Conservation (phyloP, 2,888 invertebrate genomes). For the Eretmocerus hayati region DNA sequence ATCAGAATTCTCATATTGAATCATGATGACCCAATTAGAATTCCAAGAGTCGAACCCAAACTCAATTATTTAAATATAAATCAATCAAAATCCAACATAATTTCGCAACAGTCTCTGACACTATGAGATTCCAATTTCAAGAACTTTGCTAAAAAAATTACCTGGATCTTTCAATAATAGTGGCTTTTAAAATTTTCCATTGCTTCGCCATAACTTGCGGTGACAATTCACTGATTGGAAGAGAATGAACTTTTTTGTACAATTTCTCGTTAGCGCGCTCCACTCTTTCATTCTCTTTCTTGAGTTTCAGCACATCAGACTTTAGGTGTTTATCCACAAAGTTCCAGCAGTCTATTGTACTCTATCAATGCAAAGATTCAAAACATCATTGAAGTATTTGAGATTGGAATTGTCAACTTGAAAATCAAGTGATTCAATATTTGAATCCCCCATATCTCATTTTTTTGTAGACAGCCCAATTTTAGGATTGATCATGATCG, state of each 20-base stretch:
- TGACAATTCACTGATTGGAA: slow-evolving; percentile 9
- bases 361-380: slow-evolving; percentile 24
- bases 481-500: neutral
- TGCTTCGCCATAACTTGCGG: slow-evolving; percentile 17
- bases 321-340: neutral
- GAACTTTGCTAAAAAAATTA: neutral
- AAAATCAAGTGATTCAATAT: too few relatives aligned
- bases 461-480: too few relatives aligned
- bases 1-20: too few relatives aligned
- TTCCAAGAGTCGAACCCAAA: too few relatives aligned
- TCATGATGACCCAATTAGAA: too few relatives aligned
- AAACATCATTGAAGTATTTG: too few relatives aligned
- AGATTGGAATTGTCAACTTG: too few relatives aligned
- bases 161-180: slow-evolving; percentile 13
- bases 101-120: too few relatives aligned
- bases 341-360: slow-evolving; percentile 35
- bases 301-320: neutral
- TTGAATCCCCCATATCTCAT: too few relatives aligned
- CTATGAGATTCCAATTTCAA: too few relatives aligned
- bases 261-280: neutral
- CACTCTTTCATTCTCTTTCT: neutral
- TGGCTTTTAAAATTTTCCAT: slow-evolving; percentile 14
- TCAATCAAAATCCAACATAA: too few relatives aligned
- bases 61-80: too few relatives aligned
- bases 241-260: neutral